Conservation (phyloP, 53 echinoderm and acorn worm species). For the Temnopleurus reevesii region DNA sequence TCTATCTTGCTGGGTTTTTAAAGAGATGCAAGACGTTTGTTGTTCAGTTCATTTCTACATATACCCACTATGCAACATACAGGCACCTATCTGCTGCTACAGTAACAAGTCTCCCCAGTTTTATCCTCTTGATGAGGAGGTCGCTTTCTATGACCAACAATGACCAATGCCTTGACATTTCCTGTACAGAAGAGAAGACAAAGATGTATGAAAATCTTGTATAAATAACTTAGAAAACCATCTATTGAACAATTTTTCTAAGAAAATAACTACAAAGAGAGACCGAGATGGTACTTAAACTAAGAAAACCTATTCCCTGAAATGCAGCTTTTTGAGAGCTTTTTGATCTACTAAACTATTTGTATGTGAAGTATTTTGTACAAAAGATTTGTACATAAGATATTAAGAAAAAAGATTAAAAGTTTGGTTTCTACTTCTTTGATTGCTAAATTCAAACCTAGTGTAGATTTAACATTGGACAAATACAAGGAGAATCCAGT, state of each 20-base stretch:
- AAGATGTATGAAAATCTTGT: slow-evolving; percentile 65
- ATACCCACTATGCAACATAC: slow-evolving; percentile 58
- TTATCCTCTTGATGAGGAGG: slow-evolving; percentile 40
- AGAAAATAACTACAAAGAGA: slow-evolving; percentile 51
- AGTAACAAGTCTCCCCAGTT: slow-evolving; percentile 53
- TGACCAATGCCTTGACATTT: slow-evolving; percentile 60
- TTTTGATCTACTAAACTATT: slow-evolving; percentile 71
- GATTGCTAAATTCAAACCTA: slow-evolving; percentile 58
- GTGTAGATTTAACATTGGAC: slow-evolving; percentile 55
- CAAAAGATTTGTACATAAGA: slow-evolving; percentile 87
- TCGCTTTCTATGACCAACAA: slow-evolving; percentile 39
- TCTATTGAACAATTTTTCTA: slow-evolving; percentile 66
- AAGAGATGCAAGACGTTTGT: slow-evolving; percentile 49
- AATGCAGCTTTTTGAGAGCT: slow-evolving; percentile 79
- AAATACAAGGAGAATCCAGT: slow-evolving; percentile 31
- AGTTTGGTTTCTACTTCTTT: slow-evolving; percentile 70
- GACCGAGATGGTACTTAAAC: slow-evolving; percentile 60
- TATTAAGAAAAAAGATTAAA: slow-evolving; percentile 46
- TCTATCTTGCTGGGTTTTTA: slow-evolving; percentile 37
- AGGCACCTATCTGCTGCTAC: slow-evolving; percentile 47
- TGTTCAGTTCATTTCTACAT: slow-evolving; percentile 53
- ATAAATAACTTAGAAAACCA: slow-evolving; percentile 58
- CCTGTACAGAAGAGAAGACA: slow-evolving; percentile 54
- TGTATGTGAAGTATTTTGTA: slow-evolving; percentile 89
- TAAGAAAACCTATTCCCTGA: slow-evolving; percentile 56